Evolutionary conservation across 1,140 invertebrate species (phyloP), one percentile per base, ranked within the genome.

Genomic region (Caenorhabditis brenneri): DNA sequence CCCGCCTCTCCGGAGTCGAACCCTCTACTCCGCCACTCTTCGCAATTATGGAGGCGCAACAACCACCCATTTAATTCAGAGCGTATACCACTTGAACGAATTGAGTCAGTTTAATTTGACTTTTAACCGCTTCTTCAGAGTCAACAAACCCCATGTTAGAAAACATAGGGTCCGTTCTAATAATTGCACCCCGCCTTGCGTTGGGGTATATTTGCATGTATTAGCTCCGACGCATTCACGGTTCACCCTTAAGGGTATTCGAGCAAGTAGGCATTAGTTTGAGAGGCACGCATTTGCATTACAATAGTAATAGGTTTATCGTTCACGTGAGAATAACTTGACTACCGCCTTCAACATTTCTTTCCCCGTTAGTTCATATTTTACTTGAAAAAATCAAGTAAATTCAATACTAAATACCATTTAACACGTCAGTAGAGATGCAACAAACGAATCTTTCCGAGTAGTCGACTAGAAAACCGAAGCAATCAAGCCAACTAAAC

Each of bases 11-110:
- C 88, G 90, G 91, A 92, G 92, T 91, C 92, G 90, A 93, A 92
- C 92, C 92, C 92, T 92, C 84, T 92, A 92, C 92, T 91, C 92
- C 92, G 92, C 92, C 92, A 95, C 94, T 94, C 94, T 94, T 94
- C 93, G 94, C 92, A 92, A 94, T 94, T 94, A 94, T 93, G 94
- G 94, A 94, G 94, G 93, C 93, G 93, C 91, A 92, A 93, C 93
- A 93, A 92, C 93, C 93, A 94, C 94, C 94, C 94, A 94, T 94
- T 93, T 93, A 95, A 93, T 94, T 95, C 94, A 95, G 95, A 95
- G 93, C 94, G 93, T 94, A 95, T 94, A 95, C 93, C 95, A 94
- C 95, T 94, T 93, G 95, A 95, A 93, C 94, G 95, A 93, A 92
- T 93, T 92, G 94, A 93, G 93, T 93, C 94, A 93, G 93, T 92